Evolutionary conservation across 2,113 vertebrate genomes (phyloP), one percentile per base, ranked within the genome.

Genomic region (Notothenia coriiceps): DNA sequence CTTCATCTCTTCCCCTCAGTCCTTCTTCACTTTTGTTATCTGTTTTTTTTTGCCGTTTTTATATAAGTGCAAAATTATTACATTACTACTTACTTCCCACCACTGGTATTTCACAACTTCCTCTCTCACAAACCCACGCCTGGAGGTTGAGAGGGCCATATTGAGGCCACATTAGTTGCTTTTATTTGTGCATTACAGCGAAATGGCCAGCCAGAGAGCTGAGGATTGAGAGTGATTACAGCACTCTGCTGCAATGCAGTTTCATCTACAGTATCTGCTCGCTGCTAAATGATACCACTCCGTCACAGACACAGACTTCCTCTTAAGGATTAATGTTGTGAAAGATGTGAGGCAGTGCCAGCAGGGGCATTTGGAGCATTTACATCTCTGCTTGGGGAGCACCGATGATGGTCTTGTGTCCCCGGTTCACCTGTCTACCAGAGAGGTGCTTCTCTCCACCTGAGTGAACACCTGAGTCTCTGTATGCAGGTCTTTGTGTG

Each of bases 241-340:
- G 83, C 56, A n/a, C 72, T 85, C 62, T 85, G 81, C 82, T 88
- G 84, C 84, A 89, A 25, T 88, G 87, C 83, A 71, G 82, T 84
- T 84, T 81, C 79, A 72, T 83, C 78, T 69, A 60, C 84, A 82
- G 70, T 79, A 79, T 86, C 86, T 83, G 68, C 71, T 82, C 14
- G 14, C 84, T 52, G 63, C 84, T 88, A 89, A 89, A 84, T 82
- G 82, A 64, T 77, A 43, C 79, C 79, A 43, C 67, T 92, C 86
- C 72, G 83, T 91, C 86, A 89, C 33, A 2, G 43, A 62, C 33
- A 55, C 59, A 52, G 50, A 60, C 65, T 78, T 80, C 54, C 67
- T 71, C 63, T 70, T 46, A 50, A 70, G 71, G 40, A 76, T 82
- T 80, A 77, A 70, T 49, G 35, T 33, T 84, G 81, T 73, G 78